Evolutionary conservation across 2,888 invertebrate genomes (phyloP), one percentile per base, ranked within the genome.

Genomic region (Spilosoma lubricipeda): DNA sequence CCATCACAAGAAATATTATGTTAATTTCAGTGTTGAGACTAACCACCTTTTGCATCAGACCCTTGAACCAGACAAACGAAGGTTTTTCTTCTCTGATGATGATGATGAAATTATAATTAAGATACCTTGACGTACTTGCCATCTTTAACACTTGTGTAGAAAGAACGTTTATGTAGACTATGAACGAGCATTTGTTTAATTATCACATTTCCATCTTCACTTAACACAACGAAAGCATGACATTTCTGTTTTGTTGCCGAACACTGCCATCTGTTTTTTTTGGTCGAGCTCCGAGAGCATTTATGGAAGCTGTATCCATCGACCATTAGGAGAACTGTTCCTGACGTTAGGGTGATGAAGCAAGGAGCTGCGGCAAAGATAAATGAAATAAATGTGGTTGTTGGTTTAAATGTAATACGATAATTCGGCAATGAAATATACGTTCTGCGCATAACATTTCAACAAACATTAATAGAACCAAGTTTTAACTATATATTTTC

Each of bases 271-370:
- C 86, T 75, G 27, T 75, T 75, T 36, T 56, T 69, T 23, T 9
- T 45, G 27, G 69, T 45, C 20, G 79, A 67, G 42, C 79, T 77
- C 23, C 77, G 77, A 3, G 80, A 76, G 4, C 82, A 82, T 74
- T 86, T 87, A 71, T 87, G 85, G 56, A 85, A 87, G 3, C 85
- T 86, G 71, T 81, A 87, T 4, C 82, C 79, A 36, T 83, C 74
- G 0, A 85, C 75, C 78, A 86, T 81, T 7, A 87, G 75, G 18
- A 87, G 77, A 23, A 77, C 73, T 0, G 78, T 79, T 18, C 86
- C 87, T 36, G 80, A 83, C 5, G 75, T 4, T 18, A 84, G 74
- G 33, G 78, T 81, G 59, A 86, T 85, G 70, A 68, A 77, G 56
- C 70, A 13, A 18, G 70, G 45, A 45, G 18, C 72, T 75, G 75